Percentiles rank a stretch among this genome's conserved stretches.
Conservation (phyloP, 2,113 vertebrate genomes). For the Cheilinus undulatus region DNA sequence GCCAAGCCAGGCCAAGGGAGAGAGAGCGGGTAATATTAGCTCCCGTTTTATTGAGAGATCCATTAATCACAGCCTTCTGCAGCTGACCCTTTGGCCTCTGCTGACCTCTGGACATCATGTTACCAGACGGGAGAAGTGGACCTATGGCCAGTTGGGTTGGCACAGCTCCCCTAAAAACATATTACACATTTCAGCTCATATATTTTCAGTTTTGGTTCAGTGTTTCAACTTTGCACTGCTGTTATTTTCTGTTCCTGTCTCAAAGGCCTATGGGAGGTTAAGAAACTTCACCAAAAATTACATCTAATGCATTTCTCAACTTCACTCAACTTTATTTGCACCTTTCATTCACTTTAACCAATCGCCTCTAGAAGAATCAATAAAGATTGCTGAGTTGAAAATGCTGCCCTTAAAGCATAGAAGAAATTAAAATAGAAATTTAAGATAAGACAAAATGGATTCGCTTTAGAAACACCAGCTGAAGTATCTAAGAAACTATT, state of each 20-base stretch:
- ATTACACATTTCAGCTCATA: background rate
- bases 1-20: slow-evolving; percentile 60
- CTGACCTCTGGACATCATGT: slow-evolving; percentile 84
- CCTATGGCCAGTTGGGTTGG: slow-evolving; percentile 22
- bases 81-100: slow-evolving; percentile 79
- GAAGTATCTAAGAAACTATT: too few relatives aligned
- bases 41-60: slow-evolving; percentile 84
- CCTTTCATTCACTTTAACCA: too few relatives aligned
- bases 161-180: slow-evolving; percentile 4
- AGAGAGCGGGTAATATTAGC: slow-evolving; percentile 83
- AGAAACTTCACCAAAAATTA: background rate
- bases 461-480: too few relatives aligned
- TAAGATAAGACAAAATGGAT: too few relatives aligned
- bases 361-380: too few relatives aligned
- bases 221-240: background rate
- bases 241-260: background rate
- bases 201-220: background rate
- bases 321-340: background rate
- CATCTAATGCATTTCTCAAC: background rate
- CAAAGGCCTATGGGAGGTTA: background rate
- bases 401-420: too few relatives aligned
- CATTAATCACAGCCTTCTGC: slow-evolving; percentile 84
- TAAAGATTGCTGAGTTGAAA: too few relatives aligned
- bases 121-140: slow-evolving; percentile 63
- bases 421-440: too few relatives aligned